A percentile compares a stretch with the other conserved stretches of the same genome.
These are phyloP conservation scores for Drosophila arizonae DNA, from an alignment of 1,140 invertebrate species.

Conservation along the genomic window DNA sequence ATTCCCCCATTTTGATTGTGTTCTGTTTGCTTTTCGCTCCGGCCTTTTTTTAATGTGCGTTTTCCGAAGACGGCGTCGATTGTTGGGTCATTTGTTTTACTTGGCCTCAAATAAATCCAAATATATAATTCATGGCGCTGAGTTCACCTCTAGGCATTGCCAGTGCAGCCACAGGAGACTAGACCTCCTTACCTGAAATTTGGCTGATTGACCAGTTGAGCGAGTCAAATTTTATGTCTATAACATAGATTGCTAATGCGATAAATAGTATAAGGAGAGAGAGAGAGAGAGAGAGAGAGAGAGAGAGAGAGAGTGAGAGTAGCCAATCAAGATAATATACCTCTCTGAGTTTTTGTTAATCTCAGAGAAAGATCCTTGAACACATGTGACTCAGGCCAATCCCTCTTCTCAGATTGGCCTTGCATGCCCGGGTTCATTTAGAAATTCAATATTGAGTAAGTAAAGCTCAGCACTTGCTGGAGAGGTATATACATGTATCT, in stretches of 20 bases:
- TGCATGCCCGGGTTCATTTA: no score
- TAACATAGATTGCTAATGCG: constrained; percentile 5
- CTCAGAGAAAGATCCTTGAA: no score
- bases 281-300: no score
- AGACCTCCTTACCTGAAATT: neutral
- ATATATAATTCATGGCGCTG: constrained; percentile 74
- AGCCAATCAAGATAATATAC: no score
- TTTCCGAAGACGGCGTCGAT: constrained; percentile 28
- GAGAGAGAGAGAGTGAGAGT: no score
- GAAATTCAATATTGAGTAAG: no score
- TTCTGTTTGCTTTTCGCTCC: constrained; percentile 22
- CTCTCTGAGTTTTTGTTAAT: no score
- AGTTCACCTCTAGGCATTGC: constrained; percentile 61
- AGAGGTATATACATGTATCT: no score
- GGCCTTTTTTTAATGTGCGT: constrained; percentile 39
- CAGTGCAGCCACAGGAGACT: constrained; percentile 30
- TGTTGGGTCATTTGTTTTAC: constrained; percentile 78
- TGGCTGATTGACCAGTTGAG: constrained; percentile 53
- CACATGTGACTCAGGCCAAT: no score
- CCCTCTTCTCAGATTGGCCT: no score
- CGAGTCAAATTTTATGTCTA: constrained; percentile 27
- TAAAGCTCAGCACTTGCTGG: no score
- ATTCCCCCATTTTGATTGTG: constrained; percentile 8
- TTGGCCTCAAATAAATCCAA: constrained; percentile 81
- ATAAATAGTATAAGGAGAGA: constrained; percentile 6